Evolutionary conservation across 2,113 vertebrate species (phyloP).

Genomic region (Paramormyrops kingsleyae): DNA sequence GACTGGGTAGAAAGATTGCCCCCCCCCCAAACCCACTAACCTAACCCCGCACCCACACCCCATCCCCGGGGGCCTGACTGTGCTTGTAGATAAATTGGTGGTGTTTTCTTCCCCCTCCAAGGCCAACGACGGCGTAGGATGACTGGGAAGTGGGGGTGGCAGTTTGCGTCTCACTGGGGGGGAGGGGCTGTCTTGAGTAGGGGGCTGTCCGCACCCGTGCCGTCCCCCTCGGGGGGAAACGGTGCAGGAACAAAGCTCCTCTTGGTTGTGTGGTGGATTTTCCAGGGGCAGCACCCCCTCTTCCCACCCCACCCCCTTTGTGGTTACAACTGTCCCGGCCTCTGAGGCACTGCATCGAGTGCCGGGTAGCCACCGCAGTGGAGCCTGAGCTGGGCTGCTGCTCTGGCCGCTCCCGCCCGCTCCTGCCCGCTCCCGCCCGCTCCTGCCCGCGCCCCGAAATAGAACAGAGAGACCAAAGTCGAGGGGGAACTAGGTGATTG

Average conservation of each 20-base stretch:
- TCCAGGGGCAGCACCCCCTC: neutral
- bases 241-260: neutral
- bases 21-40: neutral
- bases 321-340: neutral
- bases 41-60: neutral
- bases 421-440: neutral
- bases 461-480: neutral
- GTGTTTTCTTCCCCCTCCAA: neutral
- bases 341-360: neutral
- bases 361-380: neutral
- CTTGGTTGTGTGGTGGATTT: neutral
- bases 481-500: constrained; percentile 7
- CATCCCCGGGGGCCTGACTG: neutral
- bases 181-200: neutral
- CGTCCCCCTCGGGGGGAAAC: neutral
- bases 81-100: neutral
- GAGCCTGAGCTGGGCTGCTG: neutral
- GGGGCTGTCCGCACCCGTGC: neutral
- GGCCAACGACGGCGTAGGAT: neutral
- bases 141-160: neutral
- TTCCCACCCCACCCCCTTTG: neutral
- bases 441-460: neutral
- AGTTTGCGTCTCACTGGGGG: neutral
- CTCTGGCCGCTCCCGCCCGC: neutral
- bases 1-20: neutral